Evolutionary conservation across 2,888 invertebrate species (phyloP), one percentile per base, ranked within the genome.

Genomic region (Drosophila longiperda): DNA sequence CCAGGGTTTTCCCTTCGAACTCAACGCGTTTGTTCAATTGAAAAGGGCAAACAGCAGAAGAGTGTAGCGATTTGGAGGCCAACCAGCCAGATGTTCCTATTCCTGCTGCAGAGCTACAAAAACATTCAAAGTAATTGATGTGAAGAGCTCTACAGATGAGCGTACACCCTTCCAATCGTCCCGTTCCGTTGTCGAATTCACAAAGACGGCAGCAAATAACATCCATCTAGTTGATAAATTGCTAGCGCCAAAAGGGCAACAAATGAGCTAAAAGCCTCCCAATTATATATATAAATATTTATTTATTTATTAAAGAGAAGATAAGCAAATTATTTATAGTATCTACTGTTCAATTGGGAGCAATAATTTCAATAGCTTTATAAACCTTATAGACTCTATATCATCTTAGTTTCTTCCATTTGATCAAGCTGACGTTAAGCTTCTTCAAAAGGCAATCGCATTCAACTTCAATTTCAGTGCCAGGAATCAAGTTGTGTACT

Each of bases 101-200:
- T 52, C 57, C n/a, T 48, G 40, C 33, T 53, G 34, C 32, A 42
- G 32, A 36, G 63, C 73, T 73, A 60, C 66, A 68, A 70, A 74
- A 75, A 76, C 84, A 79, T 79, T 87, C 74, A 89, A 72, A 75
- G 89, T 85, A 89, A 89, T 85, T 89, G 84, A 87, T 85, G 77
- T 80, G 73, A 72, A 67, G 75, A 70, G 81, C 75, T 66, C 64
- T 67, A 63, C 45, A 45, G 45, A 45, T 45, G 45, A 45, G 45
- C 20, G 45, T 45, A 23, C 20, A 45, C 20, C 20, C 15, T 45
- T 15, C 45, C 20, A 45, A 20, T 2, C 8, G 1, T 3, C 23
- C 15, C 15, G 15, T 7, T 8, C 4, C 15, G 2, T 52, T 20
- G 38, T 7, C 8, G 59, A 12, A 34, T 52, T 52, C 26, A 8